A percentile compares a stretch with the other conserved stretches of the same genome.
Evolutionary conservation across 2,888 invertebrate genomes (phyloP).

Genomic region (Cheilosia scutellata): DNA sequence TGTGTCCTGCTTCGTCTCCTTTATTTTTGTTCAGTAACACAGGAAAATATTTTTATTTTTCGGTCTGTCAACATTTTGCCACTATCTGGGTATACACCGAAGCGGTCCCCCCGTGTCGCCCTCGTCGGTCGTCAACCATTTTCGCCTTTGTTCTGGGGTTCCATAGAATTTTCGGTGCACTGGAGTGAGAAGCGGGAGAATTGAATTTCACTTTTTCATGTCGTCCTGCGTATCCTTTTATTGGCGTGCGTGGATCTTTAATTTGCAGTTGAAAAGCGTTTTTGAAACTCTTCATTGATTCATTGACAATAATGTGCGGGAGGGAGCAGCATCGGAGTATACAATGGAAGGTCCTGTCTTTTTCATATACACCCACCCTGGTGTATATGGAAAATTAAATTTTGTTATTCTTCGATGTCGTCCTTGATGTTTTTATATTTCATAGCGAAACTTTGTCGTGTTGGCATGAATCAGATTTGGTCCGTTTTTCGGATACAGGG

Average conservation of each 20-base stretch:
- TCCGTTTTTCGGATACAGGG: neutral
- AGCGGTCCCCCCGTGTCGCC: neutral
- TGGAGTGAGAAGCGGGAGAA: constrained; percentile 28
- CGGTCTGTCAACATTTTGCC: constrained; percentile 75
- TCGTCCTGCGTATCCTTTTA: constrained; percentile 66
- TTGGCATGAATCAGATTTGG: constrained; percentile 10
- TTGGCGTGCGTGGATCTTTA: constrained; percentile 73
- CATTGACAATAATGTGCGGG: constrained; percentile 25
- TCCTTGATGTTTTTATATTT: constrained; percentile 66
- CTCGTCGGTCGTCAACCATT: neutral
- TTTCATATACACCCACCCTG: neutral
- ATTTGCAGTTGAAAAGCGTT: constrained; percentile 70
- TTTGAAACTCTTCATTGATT: constrained; percentile 68
- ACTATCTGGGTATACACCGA: constrained; percentile 4
- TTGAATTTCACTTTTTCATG: constrained; percentile 73
- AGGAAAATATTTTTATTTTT: constrained; percentile 76
- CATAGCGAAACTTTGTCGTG: constrained; percentile 57
- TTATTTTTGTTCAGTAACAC: constrained; percentile 73
- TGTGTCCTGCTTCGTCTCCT: constrained; percentile 68
- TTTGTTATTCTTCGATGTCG: constrained; percentile 68
- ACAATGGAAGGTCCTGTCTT: neutral
- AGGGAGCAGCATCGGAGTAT: neutral
- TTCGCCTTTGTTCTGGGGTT: constrained; percentile 40
- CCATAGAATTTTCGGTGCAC: constrained; percentile 9
- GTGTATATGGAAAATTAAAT: constrained; percentile 64